Conservation (phyloP, 2,888 invertebrate genomes). For the Biston stratarius region DNA sequence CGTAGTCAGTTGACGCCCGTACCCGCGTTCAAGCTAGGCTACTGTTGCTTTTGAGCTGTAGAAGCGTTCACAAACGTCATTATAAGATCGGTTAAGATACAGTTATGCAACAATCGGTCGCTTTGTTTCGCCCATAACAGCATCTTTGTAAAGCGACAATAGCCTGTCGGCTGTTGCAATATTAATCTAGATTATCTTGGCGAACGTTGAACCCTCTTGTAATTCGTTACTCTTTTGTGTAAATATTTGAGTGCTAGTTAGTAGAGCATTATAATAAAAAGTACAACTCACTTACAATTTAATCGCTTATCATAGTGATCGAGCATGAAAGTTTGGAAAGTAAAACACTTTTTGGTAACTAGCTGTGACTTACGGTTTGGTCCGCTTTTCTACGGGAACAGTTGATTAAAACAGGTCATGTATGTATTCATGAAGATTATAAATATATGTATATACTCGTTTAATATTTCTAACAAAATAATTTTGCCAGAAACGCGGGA, state of each 20-base stretch:
- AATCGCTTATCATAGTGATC: slow-evolving; percentile 8
- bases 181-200: slow-evolving; percentile 32
- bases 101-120: slow-evolving; percentile 29
- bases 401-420: too few species aligned
- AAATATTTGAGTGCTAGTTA: slow-evolving; percentile 11
- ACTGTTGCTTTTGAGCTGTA: not conserved
- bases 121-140: slow-evolving; percentile 38
- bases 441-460: too few species aligned
- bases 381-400: not conserved
- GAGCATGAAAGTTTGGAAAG: not conserved
- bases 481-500: too few species aligned
- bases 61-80: slow-evolving; percentile 15
- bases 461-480: too few species aligned
- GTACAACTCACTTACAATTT: not conserved
- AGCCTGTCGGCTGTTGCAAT: slow-evolving; percentile 25
- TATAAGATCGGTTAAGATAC: slow-evolving; percentile 28
- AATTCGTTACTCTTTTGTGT: slow-evolving; percentile 20
- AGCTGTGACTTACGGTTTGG: too few species aligned
- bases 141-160: slow-evolving; percentile 31
- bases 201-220: slow-evolving; percentile 14
- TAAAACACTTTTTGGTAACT: not conserved
- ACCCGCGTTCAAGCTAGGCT: not conserved
- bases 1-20: too few species aligned
- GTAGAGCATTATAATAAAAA: slow-evolving; percentile 10
- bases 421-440: too few species aligned